phyloP scores from a whole-genome alignment of 2,113 vertebrate genomes.

The Mesoclemmys tuberculata region DNA sequence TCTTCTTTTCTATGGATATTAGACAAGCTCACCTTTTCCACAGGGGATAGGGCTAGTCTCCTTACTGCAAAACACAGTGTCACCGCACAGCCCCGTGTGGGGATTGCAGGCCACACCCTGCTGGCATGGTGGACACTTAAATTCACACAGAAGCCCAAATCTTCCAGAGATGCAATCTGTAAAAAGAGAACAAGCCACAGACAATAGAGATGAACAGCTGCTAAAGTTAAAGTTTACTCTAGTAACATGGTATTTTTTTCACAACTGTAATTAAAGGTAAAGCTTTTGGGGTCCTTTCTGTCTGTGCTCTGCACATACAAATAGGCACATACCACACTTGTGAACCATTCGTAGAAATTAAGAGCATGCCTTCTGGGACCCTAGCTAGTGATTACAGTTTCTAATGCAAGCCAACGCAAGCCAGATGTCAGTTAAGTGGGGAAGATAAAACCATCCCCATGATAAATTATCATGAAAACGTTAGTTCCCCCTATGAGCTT shows the following conservation, averaged over 20 bases:
- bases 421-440: neutral
- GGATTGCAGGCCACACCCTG: neutral
- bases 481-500: neutral
- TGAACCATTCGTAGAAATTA: neutral
- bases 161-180: slow-evolving; percentile 6
- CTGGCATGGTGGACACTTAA: neutral
- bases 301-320: neutral
- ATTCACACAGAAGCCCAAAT: neutral
- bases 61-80: neutral
- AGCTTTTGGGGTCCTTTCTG: neutral
- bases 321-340: neutral
- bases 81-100: neutral
- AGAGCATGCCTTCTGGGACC: neutral
- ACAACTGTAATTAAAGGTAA: neutral
- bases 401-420: neutral
- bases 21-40: neutral
- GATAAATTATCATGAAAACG: neutral
- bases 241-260: neutral
- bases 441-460: neutral
- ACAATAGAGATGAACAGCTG: neutral
- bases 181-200: neutral
- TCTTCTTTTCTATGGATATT: neutral
- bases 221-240: neutral
- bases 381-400: neutral
- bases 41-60: neutral